These are phyloP conservation scores for Ips nitidus DNA, from an alignment of 1,140 invertebrate species.

Conservation along the genomic window DNA sequence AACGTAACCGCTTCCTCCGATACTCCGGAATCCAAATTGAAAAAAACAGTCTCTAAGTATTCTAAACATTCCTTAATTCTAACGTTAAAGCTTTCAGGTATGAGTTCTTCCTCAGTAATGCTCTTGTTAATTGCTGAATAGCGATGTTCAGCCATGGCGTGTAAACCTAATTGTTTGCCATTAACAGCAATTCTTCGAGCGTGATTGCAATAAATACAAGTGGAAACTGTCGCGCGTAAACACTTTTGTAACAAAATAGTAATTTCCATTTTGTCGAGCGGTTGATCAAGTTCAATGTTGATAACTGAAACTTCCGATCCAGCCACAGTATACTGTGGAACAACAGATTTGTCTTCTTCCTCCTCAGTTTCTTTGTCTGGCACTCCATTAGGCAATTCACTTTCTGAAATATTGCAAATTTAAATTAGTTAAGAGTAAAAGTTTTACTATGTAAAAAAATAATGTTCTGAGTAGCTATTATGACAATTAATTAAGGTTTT, in stretches of 20 bases:
- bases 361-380: not conserved
- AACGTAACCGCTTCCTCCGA: slow-evolving; percentile 56
- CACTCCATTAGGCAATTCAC: no score
- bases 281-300: slow-evolving; percentile 72
- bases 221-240: slow-evolving; percentile 64
- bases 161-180: slow-evolving; percentile 73
- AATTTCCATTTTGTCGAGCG: slow-evolving; percentile 70
- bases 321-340: slow-evolving; percentile 52
- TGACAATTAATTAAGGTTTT: no score
- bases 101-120: slow-evolving; percentile 69
- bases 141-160: slow-evolving; percentile 74
- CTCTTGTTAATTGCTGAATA: slow-evolving; percentile 72
- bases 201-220: slow-evolving; percentile 82
- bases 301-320: slow-evolving; percentile 64
- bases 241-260: slow-evolving; percentile 72
- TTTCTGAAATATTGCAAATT: no score
- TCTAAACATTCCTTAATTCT: slow-evolving; percentile 66
- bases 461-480: no score
- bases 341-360: not conserved
- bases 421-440: no score
- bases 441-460: no score
- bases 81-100: slow-evolving; percentile 67
- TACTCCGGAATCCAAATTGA: slow-evolving; percentile 63
- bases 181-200: slow-evolving; percentile 79
- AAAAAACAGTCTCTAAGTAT: slow-evolving; percentile 62